Evolutionary conservation across 1,140 invertebrate species (phyloP).

Genomic region (Drosophila hydei): DNA sequence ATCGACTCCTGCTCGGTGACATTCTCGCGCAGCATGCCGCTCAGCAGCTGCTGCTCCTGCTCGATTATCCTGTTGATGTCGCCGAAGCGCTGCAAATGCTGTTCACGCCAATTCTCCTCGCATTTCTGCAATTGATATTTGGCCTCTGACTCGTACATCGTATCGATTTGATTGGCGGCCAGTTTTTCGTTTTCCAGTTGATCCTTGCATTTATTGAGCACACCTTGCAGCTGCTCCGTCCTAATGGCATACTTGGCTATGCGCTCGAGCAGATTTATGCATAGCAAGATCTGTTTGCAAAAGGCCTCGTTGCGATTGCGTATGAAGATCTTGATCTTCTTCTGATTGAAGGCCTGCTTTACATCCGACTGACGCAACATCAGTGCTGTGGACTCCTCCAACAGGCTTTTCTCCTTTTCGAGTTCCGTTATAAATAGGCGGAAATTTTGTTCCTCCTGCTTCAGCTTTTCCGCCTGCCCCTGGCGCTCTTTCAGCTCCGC

Average conservation of each 20-base stretch:
- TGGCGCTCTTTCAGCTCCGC: constrained; percentile 68
- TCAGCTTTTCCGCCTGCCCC: constrained; percentile 61
- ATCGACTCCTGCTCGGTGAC: constrained; percentile 80
- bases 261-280: constrained; percentile 67
- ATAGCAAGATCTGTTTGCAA: constrained; percentile 67
- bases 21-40: constrained; percentile 73
- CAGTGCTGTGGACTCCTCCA: constrained; percentile 66
- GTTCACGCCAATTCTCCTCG: constrained; percentile 71
- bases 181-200: constrained; percentile 58
- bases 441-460: constrained; percentile 67
- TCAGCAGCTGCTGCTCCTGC: constrained; percentile 44
- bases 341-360: constrained; percentile 64
- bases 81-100: constrained; percentile 61
- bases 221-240: constrained; percentile 40
- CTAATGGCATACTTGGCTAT: constrained; percentile 56
- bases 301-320: constrained; percentile 72
- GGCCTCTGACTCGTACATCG: constrained; percentile 83
- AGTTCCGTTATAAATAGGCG: constrained; percentile 58
- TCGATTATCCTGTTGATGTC: constrained; percentile 60
- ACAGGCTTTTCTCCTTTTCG: constrained; percentile 63
- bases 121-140: constrained; percentile 66
- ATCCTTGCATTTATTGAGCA: constrained; percentile 53
- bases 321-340: constrained; percentile 75
- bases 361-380: constrained; percentile 42
- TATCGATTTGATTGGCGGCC: constrained; percentile 65